A percentile compares a stretch with the other conserved stretches of the same genome.
Conservation (phyloP, 2,888 invertebrate species). For the Melanargia galathea region DNA sequence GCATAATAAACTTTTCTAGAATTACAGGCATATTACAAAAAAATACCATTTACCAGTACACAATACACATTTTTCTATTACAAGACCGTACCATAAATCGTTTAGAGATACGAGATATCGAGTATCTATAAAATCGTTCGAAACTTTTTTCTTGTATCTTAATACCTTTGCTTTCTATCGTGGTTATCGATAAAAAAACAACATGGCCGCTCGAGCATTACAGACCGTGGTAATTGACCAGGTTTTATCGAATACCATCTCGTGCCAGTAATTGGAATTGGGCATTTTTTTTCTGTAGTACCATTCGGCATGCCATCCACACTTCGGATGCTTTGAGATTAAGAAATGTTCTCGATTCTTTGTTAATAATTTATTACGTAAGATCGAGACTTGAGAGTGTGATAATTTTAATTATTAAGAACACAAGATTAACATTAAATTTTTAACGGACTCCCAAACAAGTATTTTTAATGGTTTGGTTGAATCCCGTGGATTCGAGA, state of each 20-base stretch:
- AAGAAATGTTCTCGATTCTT: conserved; percentile 19
- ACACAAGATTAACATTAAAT: too few relatives aligned
- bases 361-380: conserved; percentile 19
- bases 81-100: conserved; percentile 10
- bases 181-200: conserved; percentile 39
- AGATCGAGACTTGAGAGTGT: conserved; percentile 1
- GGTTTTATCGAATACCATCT: conserved; percentile 42
- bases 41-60: conserved; percentile 1
- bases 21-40: not conserved
- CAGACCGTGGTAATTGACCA: conserved; percentile 42
- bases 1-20: not conserved
- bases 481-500: too few relatives aligned
- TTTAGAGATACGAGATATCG: not conserved
- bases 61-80: conserved; percentile 17
- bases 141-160: conserved; percentile 30
- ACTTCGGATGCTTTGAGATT: conserved; percentile 31
- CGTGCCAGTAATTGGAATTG: conserved; percentile 42
- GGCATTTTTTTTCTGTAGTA: conserved; percentile 38
- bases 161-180: conserved; percentile 40
- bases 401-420: conserved; percentile 18
- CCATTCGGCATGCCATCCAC: conserved; percentile 31
- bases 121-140: conserved; percentile 16
- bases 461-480: too few relatives aligned
- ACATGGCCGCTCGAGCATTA: conserved; percentile 41
- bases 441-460: not conserved